A percentile compares a stretch with the other conserved stretches of the same genome.
These are phyloP conservation scores for Drosophila littoralis DNA, from an alignment of 1,140 invertebrate genomes.

Conservation along the genomic window DNA sequence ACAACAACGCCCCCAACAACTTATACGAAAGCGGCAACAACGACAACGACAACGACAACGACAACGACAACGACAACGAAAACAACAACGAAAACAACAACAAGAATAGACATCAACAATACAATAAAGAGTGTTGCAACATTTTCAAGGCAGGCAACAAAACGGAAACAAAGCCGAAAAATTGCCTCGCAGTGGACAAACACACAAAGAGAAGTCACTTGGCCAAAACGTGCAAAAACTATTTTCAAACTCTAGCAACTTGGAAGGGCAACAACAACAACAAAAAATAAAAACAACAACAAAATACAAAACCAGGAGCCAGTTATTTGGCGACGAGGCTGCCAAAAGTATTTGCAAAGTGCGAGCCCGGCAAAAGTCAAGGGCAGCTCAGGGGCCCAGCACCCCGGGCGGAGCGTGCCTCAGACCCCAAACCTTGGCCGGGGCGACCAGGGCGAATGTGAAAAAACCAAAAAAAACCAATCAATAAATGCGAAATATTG, in stretches of 20 bases:
- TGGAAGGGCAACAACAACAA: constrained; percentile 53
- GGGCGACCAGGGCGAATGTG: constrained; percentile 3
- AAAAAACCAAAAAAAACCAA: constrained; percentile 50
- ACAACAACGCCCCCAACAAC: constrained; percentile 49
- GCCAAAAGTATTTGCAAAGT: constrained; percentile 78
- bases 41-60: constrained; percentile 3
- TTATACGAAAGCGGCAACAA: constrained; percentile 14
- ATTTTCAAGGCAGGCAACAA: constrained; percentile 55
- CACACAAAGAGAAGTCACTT: constrained; percentile 67
- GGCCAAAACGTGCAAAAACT: constrained; percentile 77
- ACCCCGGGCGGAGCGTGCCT: background rate
- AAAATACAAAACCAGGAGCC: constrained; percentile 2
- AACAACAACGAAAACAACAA: too few relatives aligned
- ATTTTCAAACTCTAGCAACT: constrained; percentile 70
- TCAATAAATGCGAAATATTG: constrained; percentile 65
- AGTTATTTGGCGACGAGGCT: constrained; percentile 70
- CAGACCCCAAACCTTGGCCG: constrained; percentile 3
- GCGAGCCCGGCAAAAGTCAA: constrained; percentile 76
- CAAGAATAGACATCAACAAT: constrained; percentile 12
- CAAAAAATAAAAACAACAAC: background rate
- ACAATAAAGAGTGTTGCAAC: constrained; percentile 42
- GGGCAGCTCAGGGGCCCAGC: constrained; percentile 55
- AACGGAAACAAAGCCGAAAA: constrained; percentile 74
- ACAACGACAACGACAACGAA: background rate
- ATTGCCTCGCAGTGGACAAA: constrained; percentile 58